Conservation (phyloP, 92 coral and sea anemone genomes). For the Phenganax subtilis region DNA sequence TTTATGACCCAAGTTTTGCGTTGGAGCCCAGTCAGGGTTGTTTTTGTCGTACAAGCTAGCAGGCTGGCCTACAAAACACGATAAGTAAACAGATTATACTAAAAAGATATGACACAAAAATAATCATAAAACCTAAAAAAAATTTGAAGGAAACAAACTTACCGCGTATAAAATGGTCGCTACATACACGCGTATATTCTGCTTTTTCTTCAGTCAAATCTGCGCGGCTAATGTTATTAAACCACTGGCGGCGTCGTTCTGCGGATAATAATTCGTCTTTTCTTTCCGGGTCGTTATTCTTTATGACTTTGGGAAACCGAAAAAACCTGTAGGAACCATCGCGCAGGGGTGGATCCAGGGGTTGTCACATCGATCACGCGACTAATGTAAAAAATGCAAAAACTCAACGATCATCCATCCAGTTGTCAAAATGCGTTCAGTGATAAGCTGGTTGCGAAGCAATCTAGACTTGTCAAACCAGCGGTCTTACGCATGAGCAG, state of each 20-base stretch:
- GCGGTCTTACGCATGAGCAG: no score
- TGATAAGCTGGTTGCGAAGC: no score
- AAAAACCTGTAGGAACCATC: neutral
- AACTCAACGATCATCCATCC: no score
- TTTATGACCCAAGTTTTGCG: neutral
- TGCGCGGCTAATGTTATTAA: conserved; percentile 42
- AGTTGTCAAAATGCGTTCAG: no score
- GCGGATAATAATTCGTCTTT: conserved; percentile 24
- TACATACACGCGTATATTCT: conserved; percentile 49
- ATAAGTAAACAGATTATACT: no score
- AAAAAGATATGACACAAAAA: no score
- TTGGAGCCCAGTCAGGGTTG: neutral
- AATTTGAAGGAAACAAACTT: conserved; percentile 12
- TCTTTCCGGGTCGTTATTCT: neutral
- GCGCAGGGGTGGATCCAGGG: no score
- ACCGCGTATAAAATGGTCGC: conserved; percentile 58
- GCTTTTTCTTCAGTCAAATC: conserved; percentile 54
- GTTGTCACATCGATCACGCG: no score
- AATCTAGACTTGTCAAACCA: no score
- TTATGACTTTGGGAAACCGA: neutral
- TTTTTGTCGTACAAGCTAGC: neutral
- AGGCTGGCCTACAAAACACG: neutral
- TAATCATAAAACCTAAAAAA: neutral
- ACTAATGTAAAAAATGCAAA: no score
- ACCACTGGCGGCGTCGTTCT: conserved; percentile 47